Conservation (phyloP, 2,888 invertebrate genomes). For the Drosophila kuntzei region DNA sequence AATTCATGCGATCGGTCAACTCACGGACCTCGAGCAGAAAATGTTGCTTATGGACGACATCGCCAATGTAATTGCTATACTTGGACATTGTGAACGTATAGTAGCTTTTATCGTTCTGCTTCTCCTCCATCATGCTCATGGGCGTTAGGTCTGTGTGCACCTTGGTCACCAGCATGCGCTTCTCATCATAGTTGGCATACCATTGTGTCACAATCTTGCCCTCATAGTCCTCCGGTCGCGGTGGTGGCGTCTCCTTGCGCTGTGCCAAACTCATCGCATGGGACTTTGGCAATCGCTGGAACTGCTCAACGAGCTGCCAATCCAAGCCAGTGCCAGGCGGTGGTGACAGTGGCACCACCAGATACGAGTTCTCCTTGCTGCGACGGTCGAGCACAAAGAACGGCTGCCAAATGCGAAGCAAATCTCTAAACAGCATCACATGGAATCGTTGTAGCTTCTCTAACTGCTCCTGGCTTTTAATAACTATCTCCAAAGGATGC, state of each 20-base stretch:
- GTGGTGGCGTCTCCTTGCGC: conserved; percentile 86
- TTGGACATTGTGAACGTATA: conserved; percentile 91
- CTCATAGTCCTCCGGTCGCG: conserved; percentile 87
- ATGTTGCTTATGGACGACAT: conserved; percentile 88
- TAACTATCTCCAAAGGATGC: conserved; percentile 86
- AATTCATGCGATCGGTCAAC: conserved; percentile 83
- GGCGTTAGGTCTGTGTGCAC: conserved; percentile 90
- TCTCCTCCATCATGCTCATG: conserved; percentile 88
- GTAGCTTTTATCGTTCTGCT: conserved; percentile 87
- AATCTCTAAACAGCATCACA: conserved; percentile 90
- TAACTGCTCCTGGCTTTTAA: conserved; percentile 86
- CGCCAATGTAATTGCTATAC: conserved; percentile 87
- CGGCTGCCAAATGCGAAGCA: conserved; percentile 88
- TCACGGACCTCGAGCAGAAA: conserved; percentile 92
- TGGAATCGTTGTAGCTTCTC: conserved; percentile 88
- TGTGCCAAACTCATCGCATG: conserved; percentile 86
- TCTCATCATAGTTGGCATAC: conserved; percentile 88
- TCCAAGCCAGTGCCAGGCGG: conserved; percentile 86
- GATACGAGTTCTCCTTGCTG: conserved; percentile 87
- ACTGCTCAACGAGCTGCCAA: conserved; percentile 87
- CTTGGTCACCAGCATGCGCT: conserved; percentile 89
- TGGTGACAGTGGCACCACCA: conserved; percentile 86
- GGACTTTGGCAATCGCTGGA: conserved; percentile 86
- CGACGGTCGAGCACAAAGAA: conserved; percentile 88
- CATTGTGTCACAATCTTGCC: conserved; percentile 94